A percentile compares a stretch with the other conserved stretches of the same genome.
These are phyloP conservation scores for Rhinogobius similis DNA, from an alignment of 2,113 vertebrate species.

Conservation along the genomic window DNA sequence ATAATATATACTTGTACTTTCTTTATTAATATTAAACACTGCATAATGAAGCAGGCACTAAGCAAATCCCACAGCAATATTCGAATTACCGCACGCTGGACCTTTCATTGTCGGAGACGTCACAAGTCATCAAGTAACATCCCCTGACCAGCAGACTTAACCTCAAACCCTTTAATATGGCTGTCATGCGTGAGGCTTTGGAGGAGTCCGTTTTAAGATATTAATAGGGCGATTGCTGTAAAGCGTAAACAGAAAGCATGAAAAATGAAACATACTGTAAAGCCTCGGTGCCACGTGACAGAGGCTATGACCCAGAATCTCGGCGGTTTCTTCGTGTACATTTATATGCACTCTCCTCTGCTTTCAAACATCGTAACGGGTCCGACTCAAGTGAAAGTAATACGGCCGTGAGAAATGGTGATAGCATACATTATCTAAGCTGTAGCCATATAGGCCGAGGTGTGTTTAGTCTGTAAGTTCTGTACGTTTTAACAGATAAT, in stretches of 20 bases:
- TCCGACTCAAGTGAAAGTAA: background rate
- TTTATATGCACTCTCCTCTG: slow-evolving; percentile 9
- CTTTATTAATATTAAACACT: slow-evolving; percentile 81
- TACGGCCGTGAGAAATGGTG: background rate
- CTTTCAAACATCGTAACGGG: background rate
- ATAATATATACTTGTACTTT: slow-evolving; percentile 81
- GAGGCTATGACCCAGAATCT: slow-evolving; percentile 44
- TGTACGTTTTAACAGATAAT: background rate
- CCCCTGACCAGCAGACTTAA: slow-evolving; percentile 27
- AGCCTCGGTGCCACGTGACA: slow-evolving; percentile 20
- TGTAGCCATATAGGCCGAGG: too few species aligned
- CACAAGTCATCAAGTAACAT: slow-evolving; percentile 39
- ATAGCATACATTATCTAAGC: background rate
- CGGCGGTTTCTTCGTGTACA: background rate
- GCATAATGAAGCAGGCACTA: slow-evolving; percentile 73
- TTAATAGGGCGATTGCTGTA: slow-evolving; percentile 8
- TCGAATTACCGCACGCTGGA: slow-evolving; percentile 67
- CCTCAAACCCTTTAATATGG: slow-evolving; percentile 16
- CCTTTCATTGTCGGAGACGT: slow-evolving; percentile 63
- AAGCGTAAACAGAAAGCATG: slow-evolving; percentile 23
- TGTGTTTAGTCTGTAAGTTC: background rate
- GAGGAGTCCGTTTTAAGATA: slow-evolving; percentile 37
- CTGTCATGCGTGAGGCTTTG: background rate
- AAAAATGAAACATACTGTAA: slow-evolving; percentile 41
- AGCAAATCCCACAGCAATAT: slow-evolving; percentile 77